Base-by-base conservation (phyloP, 1,140 invertebrate species). In the Lysiphlebus fabarum region DNA sequence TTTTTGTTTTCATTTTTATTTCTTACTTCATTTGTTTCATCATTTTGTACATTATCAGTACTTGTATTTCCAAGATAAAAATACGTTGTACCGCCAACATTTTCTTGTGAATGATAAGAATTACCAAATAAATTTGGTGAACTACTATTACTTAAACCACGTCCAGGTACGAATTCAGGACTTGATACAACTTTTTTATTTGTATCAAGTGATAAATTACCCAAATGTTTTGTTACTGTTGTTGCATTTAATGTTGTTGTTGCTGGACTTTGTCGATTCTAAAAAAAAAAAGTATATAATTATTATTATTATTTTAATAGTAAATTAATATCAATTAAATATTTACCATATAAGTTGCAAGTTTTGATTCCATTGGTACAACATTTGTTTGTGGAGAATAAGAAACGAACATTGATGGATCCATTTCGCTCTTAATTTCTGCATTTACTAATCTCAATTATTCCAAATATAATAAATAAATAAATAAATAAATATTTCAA, bases 71-170 rank as follows among this genome's bases (percentile, higher is more conserved):
- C 76, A 37, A 79, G 75, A 67, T 94, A 96, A 79, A 95, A 96
- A 77, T 96, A 96, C 6, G 93, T 96, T 14, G 94, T 96, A 17
- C 94, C 94, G 48, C 91, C 91, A 61, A 95, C 91, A 83, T 93
- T 94, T 76, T 95, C 92, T 85, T 95, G 77, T 12, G 75, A 74
- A 63, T 79, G 73, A 59, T 73, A 75, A 62, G 76, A 74, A 69
- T 73, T 78, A 64, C 73, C 77, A 47, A 77, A 76, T 38, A 77
- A 62, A 70, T 77, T 78, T 11, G 76, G 73, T 2, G 75, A 76
- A 59, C 71, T 74, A 53, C 70, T 78, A 50, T 77, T 78, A 41
- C 70, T 59, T 14, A 76, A 62, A 37, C 69, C 68, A 59, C 73
- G 68, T 56, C 69, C 67, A 56, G 77, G 72, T 48, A 79, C 65